Evolutionary conservation across 2,888 invertebrate genomes (phyloP).

Genomic region (Ypsolopha sequella): DNA sequence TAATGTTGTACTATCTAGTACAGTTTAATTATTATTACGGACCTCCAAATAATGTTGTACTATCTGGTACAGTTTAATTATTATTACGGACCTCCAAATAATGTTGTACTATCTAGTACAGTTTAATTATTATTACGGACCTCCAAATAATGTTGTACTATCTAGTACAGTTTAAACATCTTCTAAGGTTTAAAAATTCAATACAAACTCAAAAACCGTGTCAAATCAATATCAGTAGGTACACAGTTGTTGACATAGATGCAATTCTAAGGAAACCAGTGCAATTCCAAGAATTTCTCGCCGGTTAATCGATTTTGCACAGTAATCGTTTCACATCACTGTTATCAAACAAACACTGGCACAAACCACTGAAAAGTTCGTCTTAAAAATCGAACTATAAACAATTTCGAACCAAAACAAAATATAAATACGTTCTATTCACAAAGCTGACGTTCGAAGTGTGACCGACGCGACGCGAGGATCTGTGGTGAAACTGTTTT

Average conservation of each 20-base stretch:
- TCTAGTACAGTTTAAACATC: no score
- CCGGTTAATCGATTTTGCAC: constrained; percentile 3
- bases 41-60: no score
- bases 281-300: constrained; percentile 5
- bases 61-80: no score
- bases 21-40: no score
- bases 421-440: constrained; percentile 12
- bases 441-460: constrained; percentile 13
- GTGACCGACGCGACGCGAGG: constrained; percentile 11
- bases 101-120: no score
- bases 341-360: neutral
- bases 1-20: no score
- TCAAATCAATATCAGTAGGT: constrained; percentile 7
- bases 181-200: no score
- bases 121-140: no score
- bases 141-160: no score
- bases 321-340: constrained; percentile 6
- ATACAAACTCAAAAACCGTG: neutral
- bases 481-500: constrained; percentile 1
- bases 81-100: no score
- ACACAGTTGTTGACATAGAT: constrained; percentile 2
- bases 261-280: neutral
- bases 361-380: no score
- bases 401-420: constrained; percentile 2
- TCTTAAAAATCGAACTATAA: constrained; percentile 1